Base-by-base conservation (phyloP, 2,113 vertebrate species). In the Microcebus griseorufus region DNA sequence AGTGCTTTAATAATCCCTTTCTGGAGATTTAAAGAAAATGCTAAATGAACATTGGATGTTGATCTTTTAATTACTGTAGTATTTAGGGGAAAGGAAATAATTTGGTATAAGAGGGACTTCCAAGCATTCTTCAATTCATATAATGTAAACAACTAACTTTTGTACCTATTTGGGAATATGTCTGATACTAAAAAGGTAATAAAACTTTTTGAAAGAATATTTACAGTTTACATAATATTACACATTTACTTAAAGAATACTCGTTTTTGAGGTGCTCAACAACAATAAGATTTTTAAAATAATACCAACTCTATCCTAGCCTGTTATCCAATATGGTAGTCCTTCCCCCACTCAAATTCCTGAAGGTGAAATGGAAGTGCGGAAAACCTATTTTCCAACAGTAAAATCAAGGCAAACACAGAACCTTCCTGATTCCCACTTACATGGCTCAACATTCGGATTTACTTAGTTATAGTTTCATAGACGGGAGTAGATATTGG, bases 11-110 rank as follows among this genome's bases (percentile, higher is more conserved):
- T 83, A 62, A 90, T 70, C 5, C 0, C 25, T 93, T 96, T 73
- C 10, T 93, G 8, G 23, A 82, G 70, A 75, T 64, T 90, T 88
- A 14, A 37, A 90, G 58, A 67, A 34, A 93, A 18, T 27, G n/a
- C 29, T 83, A 90, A 92, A 88, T 75, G 29, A 82, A 69, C 37
- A 84, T 39, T 83, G 23, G 42, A 75, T 32, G 13, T 20, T 80
- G 48, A 76, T 88, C 37, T 86, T 73, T 88, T 91, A 86, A 89
- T 16, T 88, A 73, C 55, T 67, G 9, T 32, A 95, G 13, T 48
- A 92, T 85, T 78, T 81, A 96, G 45, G 83, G 72, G 72, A 92
- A 8, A 93, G 18, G 75, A 94, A 91, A 82, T 34, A 78, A 89
- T 79, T 91, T 70, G 69, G 88, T 60, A 60, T 17, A 62, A 93